phyloP scores from a whole-genome alignment of 1,140 invertebrate species.

The Hylyphantes graminicola region DNA sequence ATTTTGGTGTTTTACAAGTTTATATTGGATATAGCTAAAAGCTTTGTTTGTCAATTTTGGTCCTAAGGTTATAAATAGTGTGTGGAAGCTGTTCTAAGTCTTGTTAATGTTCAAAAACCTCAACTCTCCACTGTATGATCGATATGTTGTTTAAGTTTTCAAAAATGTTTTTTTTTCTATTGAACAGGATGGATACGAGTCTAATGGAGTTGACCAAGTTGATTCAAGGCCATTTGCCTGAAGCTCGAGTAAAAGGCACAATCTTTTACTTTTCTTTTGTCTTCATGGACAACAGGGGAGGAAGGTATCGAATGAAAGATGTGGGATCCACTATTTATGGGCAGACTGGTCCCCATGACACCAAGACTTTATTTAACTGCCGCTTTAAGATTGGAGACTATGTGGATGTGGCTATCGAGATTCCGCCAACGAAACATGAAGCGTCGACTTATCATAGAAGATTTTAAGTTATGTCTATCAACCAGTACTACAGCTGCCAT shows the following conservation, averaged over 20 bases:
- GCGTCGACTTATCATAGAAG: not conserved
- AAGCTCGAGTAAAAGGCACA: slow-evolving; percentile 92
- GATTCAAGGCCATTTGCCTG: slow-evolving; percentile 97
- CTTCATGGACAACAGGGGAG: slow-evolving; percentile 83
- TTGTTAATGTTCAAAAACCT: too few relatives aligned
- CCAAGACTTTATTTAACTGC: slow-evolving; percentile 83
- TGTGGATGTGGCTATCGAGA: slow-evolving; percentile 95
- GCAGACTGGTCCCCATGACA: slow-evolving; percentile 88
- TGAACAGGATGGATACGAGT: slow-evolving; percentile 88
- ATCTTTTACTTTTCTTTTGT: slow-evolving; percentile 98
- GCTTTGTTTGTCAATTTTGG: too few relatives aligned
- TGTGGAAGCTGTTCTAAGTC: too few relatives aligned
- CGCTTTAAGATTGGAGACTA: slow-evolving; percentile 96
- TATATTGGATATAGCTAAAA: too few relatives aligned
- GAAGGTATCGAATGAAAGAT: slow-evolving; percentile 88
- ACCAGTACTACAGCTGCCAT: too few relatives aligned
- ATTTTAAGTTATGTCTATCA: not conserved
- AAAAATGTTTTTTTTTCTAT: not conserved
- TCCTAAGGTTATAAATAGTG: too few relatives aligned
- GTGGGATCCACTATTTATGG: slow-evolving; percentile 92
- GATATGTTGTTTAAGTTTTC: too few relatives aligned
- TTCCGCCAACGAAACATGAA: slow-evolving; percentile 15
- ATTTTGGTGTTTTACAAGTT: too few relatives aligned
- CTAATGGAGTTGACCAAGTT: slow-evolving; percentile 93
- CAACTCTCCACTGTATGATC: too few relatives aligned